Evolutionary conservation across 2,113 vertebrate genomes (phyloP), one percentile per base, ranked within the genome.

Genomic region (Australoheros scitulus): DNA sequence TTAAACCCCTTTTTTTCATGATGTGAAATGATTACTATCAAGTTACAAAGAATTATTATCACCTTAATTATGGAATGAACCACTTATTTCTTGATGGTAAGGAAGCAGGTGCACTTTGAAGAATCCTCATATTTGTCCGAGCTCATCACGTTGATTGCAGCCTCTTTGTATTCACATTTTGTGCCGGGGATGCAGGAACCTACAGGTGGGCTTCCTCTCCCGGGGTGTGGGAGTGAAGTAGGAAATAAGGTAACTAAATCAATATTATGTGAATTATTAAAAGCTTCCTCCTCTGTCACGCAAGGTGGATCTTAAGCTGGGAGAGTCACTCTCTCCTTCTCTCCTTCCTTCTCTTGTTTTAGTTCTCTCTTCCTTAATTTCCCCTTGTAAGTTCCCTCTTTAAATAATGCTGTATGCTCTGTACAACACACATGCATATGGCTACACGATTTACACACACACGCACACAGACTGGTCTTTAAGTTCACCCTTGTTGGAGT

Each of bases 251-350:
- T 83, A 93, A 81, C 92, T 88, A 84, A 97, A 97, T 97, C 96
- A 96, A 98, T 97, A 97, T 93, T 93, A 95, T 77, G 92, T 96
- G 93, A 97, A 97, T 97, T 96, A 97, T 97, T 96, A 96, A 97
- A 95, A 95, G 22, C 86, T 91, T 94, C 94, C 92, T 95, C 95
- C 89, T 77, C 94, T 96, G 96, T 96, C 96, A 96, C 93, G 94
- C 95, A 95, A 95, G 87, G 90, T 85, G 90, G 80, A 86, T 91
- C 78, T 81, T 70, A 22, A 74, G 77, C 80, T 76, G 1, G 11
- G 55, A 72, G 56, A 77, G 29, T 29, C 80, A 22, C 83, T 61
- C 79, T 61, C 70, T 68, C 61, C 34, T 56, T 57, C 70, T 41
- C 61, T 52, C 56, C 43, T 75, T 9, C 61, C 36, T 36, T 65